Base-by-base conservation (phyloP, 2,113 vertebrate species). In the Tetrax tetrax region DNA sequence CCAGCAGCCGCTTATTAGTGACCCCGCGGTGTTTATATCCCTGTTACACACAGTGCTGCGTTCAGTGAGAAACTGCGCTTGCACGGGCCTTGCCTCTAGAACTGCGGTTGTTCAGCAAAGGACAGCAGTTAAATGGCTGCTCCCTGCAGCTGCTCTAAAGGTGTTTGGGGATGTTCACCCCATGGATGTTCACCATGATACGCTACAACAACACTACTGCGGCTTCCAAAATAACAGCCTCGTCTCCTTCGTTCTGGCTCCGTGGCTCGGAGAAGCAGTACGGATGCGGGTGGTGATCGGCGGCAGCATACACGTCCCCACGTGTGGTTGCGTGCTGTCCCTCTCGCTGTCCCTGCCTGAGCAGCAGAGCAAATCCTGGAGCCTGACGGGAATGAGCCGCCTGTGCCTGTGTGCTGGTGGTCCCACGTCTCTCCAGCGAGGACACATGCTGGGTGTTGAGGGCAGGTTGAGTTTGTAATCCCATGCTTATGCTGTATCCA, bases 21-120 rank as follows among this genome's bases (percentile, higher is more conserved):
- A 24, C 41, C 74, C 60, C 16, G 0, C 2, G 0, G 28, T 56
- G 50, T 75, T 74, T 43, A 2, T 57, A 6, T 59, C 1, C 0
- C 29, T 64, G 61, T 25, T 61, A 19, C 4, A 72, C 31, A 4
- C 0, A 0, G 12, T 17, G 75, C 75, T 77, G 28, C 33, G 7
- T 16, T 69, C 47, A 17, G 0, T 29, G 54, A 61, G 25, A 14
- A 76, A 65, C 4, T 29, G 35, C 20, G 3, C 60, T 83, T 0
- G 0, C 6, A 6, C 53, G 64, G n/a, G 11, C 38, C 48, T 57
- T 61, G 38, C 38, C 47, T 76, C 2, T 35, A 4, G 12, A 80
- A 1, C 41, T 5, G 25, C 0, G 0, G 14, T 47, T 2, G 9
- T 71, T 79, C 22, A 47, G 56, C 17, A n/a, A 60, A 72, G 37